Percentiles rank a stretch among this genome's conserved stretches.
phyloP scores from a whole-genome alignment of 2,888 invertebrate genomes.

The Heliconius cydno region DNA sequence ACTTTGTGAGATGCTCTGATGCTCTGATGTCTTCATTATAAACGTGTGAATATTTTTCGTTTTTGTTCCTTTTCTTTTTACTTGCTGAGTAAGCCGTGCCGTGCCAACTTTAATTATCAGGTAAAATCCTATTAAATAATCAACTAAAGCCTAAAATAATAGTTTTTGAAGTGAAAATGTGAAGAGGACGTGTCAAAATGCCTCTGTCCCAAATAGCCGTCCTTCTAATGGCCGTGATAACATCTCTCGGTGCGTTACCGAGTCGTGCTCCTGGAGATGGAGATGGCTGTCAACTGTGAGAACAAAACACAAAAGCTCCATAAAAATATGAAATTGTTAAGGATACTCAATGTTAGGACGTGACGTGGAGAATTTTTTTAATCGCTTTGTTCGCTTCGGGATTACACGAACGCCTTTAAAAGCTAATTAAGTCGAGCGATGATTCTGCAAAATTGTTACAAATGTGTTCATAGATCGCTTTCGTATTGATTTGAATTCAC shows the following conservation, averaged over 20 bases:
- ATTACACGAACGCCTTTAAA: conserved; percentile 73
- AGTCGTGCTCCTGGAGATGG: conserved; percentile 79
- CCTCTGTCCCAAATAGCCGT: conserved; percentile 68
- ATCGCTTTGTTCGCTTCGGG: conserved; percentile 69
- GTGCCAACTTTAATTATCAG: conserved; percentile 12
- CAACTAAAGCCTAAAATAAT: conserved; percentile 67
- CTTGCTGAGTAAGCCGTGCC: not conserved
- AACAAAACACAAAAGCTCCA: conserved; percentile 78
- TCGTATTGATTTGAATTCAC: not conserved
- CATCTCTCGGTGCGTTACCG: conserved; percentile 79
- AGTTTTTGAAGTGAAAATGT: conserved; percentile 63
- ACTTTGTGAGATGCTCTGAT: conserved; percentile 56
- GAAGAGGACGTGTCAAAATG: conserved; percentile 78
- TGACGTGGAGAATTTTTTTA: conserved; percentile 76
- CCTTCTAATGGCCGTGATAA: conserved; percentile 78
- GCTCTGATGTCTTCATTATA: conserved; percentile 61
- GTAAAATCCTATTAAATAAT: conserved; percentile 19
- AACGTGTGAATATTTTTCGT: conserved; percentile 31
- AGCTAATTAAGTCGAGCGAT: conserved; percentile 78
- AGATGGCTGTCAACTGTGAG: conserved; percentile 79
- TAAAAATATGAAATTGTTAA: conserved; percentile 78
- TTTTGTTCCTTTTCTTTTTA: not conserved
- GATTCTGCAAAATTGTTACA: conserved; percentile 68
- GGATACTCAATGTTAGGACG: conserved; percentile 64
- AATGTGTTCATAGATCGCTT: conserved; percentile 2